Evolutionary conservation across 2,888 invertebrate genomes (phyloP).

Genomic region (Melinaea menophilus): DNA sequence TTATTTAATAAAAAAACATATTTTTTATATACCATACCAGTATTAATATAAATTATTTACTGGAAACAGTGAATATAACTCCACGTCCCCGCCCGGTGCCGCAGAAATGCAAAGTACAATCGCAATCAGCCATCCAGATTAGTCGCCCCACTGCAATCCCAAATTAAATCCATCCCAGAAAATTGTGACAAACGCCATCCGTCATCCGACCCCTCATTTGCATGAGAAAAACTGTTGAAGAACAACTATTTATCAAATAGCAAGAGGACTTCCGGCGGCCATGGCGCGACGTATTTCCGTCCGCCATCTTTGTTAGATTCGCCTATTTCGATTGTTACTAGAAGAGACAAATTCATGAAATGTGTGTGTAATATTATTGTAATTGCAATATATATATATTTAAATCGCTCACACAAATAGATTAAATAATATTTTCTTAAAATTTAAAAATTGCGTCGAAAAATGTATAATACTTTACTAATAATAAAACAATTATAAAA

Average conservation of each 20-base stretch:
- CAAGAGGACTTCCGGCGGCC: slow-evolving; percentile 71
- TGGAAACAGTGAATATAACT: slow-evolving; percentile 23
- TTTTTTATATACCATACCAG: too few relatives aligned
- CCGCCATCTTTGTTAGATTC: slow-evolving; percentile 59
- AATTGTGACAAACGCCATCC: slow-evolving; percentile 76
- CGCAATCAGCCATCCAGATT: slow-evolving; percentile 59
- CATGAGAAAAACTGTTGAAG: slow-evolving; percentile 77
- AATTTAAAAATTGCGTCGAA: too few relatives aligned
- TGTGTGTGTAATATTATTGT: background rate
- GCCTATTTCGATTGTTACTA: slow-evolving; percentile 22
- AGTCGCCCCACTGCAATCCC: slow-evolving; percentile 59
- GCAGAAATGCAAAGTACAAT: slow-evolving; percentile 37
- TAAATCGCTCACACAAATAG: too few relatives aligned
- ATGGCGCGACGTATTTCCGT: slow-evolving; percentile 73
- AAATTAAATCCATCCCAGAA: slow-evolving; percentile 76
- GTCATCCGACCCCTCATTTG: slow-evolving; percentile 76
- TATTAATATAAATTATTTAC: background rate
- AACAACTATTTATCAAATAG: slow-evolving; percentile 78
- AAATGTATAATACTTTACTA: too few relatives aligned
- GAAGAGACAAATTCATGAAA: slow-evolving; percentile 27
- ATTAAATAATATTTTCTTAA: too few relatives aligned
- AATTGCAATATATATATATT: too few relatives aligned
- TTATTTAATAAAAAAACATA: too few relatives aligned
- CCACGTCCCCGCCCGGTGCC: slow-evolving; percentile 24
- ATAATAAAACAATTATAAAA: too few relatives aligned